phyloP scores from a whole-genome alignment of 2,888 invertebrate genomes.

The Achlya flavicornis region DNA sequence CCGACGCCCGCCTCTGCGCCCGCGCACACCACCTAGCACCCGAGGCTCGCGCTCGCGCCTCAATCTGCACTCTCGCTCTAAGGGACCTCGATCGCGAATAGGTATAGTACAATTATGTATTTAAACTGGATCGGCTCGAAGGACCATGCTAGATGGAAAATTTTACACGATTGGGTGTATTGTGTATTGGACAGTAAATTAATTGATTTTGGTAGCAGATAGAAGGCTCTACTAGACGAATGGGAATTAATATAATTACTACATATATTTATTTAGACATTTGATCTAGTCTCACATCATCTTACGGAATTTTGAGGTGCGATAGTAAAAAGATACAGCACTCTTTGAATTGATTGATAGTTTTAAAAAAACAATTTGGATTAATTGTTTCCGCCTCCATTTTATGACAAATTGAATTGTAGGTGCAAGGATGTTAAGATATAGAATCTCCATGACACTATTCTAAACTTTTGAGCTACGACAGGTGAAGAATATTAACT shows the following conservation, averaged over 20 bases:
- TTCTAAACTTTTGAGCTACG: not conserved
- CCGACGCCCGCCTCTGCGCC: slow-evolving; percentile 30
- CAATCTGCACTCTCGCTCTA: slow-evolving; percentile 65
- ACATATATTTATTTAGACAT: not conserved
- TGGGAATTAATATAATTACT: not conserved
- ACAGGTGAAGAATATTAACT: not conserved
- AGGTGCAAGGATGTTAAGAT: not conserved
- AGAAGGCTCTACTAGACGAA: not conserved
- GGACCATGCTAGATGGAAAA: not conserved
- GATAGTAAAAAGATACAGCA: not conserved
- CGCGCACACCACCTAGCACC: slow-evolving; percentile 72
- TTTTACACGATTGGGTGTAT: not conserved
- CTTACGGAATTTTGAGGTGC: not conserved
- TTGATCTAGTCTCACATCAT: not conserved
- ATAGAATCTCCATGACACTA: not conserved
- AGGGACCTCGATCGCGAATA: not conserved
- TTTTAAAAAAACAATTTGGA: not conserved
- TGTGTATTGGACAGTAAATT: not conserved
- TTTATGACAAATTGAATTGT: slow-evolving; percentile 1
- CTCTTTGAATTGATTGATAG: not conserved
- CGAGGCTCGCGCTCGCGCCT: slow-evolving; percentile 70
- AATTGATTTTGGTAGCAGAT: not conserved
- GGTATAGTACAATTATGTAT: not conserved
- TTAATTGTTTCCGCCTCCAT: not conserved
- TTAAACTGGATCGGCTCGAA: not conserved